These are phyloP conservation scores for Drosophila nr. fundita DNA, from an alignment of 2,888 invertebrate genomes.

Conservation along the genomic window DNA sequence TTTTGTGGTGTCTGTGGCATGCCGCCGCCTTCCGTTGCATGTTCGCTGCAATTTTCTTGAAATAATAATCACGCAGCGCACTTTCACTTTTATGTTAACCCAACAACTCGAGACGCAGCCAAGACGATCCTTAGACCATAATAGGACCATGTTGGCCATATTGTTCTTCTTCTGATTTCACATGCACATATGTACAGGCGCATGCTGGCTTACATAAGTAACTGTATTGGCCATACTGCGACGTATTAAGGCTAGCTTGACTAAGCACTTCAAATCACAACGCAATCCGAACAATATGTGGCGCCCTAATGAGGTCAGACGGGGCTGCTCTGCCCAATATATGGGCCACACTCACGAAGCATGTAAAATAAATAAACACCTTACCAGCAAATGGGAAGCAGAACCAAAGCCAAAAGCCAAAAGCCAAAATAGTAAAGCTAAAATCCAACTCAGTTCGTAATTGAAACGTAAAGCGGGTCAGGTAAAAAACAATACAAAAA, in stretches of 20 bases:
- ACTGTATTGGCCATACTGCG: slow-evolving; percentile 2
- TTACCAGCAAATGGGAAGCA: slow-evolving; percentile 1
- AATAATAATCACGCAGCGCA: slow-evolving; percentile 68
- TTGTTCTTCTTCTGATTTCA: not conserved
- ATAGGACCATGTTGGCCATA: not conserved
- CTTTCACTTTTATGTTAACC: slow-evolving; percentile 74
- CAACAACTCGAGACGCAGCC: slow-evolving; percentile 6
- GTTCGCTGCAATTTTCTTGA: slow-evolving; percentile 69
- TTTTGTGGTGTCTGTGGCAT: slow-evolving; percentile 57
- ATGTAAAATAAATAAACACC: slow-evolving; percentile 22
- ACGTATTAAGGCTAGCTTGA: slow-evolving; percentile 31
- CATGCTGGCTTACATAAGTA: slow-evolving; percentile 56
- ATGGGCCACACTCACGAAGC: slow-evolving; percentile 73
- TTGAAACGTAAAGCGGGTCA: slow-evolving; percentile 73
- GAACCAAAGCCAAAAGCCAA: slow-evolving; percentile 27
- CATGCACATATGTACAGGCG: not conserved
- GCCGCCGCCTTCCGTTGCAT: slow-evolving; percentile 54
- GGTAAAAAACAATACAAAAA: slow-evolving; percentile 31
- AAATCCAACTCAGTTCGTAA: slow-evolving; percentile 47
- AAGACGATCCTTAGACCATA: slow-evolving; percentile 20
- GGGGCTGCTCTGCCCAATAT: slow-evolving; percentile 39
- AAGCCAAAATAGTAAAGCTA: slow-evolving; percentile 12
- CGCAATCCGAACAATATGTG: slow-evolving; percentile 25
- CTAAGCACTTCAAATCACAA: slow-evolving; percentile 57
- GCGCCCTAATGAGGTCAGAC: slow-evolving; percentile 68